Evolutionary conservation across 1,140 invertebrate genomes (phyloP).

Genomic region (Euglossa dilemma): DNA sequence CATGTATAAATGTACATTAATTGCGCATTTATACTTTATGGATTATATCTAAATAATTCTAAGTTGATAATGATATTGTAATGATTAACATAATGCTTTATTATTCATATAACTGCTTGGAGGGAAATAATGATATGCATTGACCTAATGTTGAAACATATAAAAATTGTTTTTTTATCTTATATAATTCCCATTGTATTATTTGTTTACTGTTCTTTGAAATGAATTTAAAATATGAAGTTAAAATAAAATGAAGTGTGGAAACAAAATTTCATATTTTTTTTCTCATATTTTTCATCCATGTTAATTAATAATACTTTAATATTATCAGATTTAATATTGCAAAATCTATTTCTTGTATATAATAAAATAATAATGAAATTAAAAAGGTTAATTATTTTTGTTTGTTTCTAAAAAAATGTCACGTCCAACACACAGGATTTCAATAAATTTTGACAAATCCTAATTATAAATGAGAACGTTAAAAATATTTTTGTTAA

Average conservation of each 20-base stretch:
- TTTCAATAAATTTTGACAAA: slow-evolving; percentile 7
- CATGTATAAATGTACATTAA: slow-evolving; percentile 44
- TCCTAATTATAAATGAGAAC: background rate
- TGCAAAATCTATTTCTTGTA: background rate
- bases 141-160: slow-evolving; percentile 45
- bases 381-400: background rate
- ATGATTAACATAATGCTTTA: slow-evolving; percentile 49
- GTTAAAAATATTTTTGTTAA: background rate
- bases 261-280: background rate
- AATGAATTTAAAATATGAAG: background rate
- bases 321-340: slow-evolving; percentile 13
- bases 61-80: slow-evolving; percentile 65
- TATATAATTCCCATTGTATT: slow-evolving; percentile 14
- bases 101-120: slow-evolving; percentile 47
- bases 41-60: slow-evolving; percentile 64
- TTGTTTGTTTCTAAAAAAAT: background rate
- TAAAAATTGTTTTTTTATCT: slow-evolving; percentile 5
- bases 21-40: slow-evolving; percentile 42
- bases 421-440: background rate
- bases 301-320: background rate
- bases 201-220: background rate
- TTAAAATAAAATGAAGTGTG: background rate
- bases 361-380: slow-evolving; percentile 12
- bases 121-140: slow-evolving; percentile 72
- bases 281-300: background rate